Evolutionary conservation across 1,140 invertebrate genomes (phyloP), one percentile per base, ranked within the genome.

Genomic region (Anoplophora glabripennis): DNA sequence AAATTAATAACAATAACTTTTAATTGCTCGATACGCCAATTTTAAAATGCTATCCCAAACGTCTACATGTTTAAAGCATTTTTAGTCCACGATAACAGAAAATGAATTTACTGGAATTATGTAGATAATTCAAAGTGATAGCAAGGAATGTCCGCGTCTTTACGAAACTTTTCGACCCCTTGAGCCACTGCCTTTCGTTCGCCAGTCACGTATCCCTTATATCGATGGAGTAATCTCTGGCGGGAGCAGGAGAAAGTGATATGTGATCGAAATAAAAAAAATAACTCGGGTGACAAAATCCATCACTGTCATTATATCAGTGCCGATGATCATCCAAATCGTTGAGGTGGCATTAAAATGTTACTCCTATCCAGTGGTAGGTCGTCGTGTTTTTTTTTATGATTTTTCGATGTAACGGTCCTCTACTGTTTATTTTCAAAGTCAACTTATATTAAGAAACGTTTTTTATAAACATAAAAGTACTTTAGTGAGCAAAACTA

Each of bases 351-450:
- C n/a, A 4, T 12, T 14, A 49, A 12, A 40, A 40, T 49, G 47
- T 21, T 49, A 17, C 35, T 49, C 34, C 12, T 49, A 0, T 34
- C 47, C 12, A 35, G 47, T 15, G 47, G 47, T 49, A 49, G 11
- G 47, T 49, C 7, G 7, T 3, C 11, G 18, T 11, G n/a, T 18
- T 47, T 18, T 47, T 21, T 0, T 18, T 47, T 0, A 47, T 8
- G 15, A 47, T 11, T 7, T 15, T 28, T 28, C 21, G 21, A 2
- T 33, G 68, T 37, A 57, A 28, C 42, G 1, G 45, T 44, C 7
- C 53, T 53, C 34, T 61, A 53, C 17, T 61, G 59, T 18, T 46
- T 34, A 41, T 12, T 40, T 15, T 2, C 8, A n/a, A 40, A 7
- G 38, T 37, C n/a, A n/a, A n/a, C 7, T 37, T 37, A 7, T 7